Evolutionary conservation across 1,140 invertebrate genomes (phyloP).

Genomic region (Drosophila sp.): DNA sequence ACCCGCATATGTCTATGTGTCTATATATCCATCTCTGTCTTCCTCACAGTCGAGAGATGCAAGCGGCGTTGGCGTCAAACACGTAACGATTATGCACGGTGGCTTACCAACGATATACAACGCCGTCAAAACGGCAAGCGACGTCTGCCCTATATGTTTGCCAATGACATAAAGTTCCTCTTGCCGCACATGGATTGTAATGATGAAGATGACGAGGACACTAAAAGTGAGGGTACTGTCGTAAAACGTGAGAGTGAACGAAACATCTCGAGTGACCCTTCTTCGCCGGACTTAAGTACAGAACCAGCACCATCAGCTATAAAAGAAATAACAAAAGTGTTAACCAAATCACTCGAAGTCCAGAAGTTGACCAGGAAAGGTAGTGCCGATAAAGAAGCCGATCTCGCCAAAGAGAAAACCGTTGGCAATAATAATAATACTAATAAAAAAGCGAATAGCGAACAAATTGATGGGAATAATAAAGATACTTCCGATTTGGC

Average conservation of each 20-base stretch:
- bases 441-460: not conserved
- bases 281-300: conserved; percentile 12
- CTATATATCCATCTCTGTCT: conserved; percentile 33
- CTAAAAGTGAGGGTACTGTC: conserved; percentile 22
- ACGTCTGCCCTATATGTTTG: conserved; percentile 27
- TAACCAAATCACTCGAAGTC: conserved; percentile 27
- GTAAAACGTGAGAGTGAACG: conserved; percentile 30
- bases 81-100: conserved; percentile 59
- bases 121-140: conserved; percentile 32
- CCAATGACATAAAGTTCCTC: conserved; percentile 48
- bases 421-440: not conserved
- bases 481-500: not conserved
- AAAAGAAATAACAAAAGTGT: conserved; percentile 25
- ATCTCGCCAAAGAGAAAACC: not conserved
- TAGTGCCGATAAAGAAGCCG: too few relatives aligned
- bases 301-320: not conserved
- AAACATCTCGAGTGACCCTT: conserved; percentile 37
- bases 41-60: conserved; percentile 51
- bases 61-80: conserved; percentile 65
- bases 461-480: not conserved
- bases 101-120: conserved; percentile 19
- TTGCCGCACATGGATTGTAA: conserved; percentile 33
- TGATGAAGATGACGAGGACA: conserved; percentile 14
- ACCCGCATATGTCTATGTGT: not conserved
- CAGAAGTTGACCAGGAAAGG: conserved; percentile 5